Evolutionary conservation across 2,113 vertebrate genomes (phyloP).

Genomic region (Donacobius atricapilla): DNA sequence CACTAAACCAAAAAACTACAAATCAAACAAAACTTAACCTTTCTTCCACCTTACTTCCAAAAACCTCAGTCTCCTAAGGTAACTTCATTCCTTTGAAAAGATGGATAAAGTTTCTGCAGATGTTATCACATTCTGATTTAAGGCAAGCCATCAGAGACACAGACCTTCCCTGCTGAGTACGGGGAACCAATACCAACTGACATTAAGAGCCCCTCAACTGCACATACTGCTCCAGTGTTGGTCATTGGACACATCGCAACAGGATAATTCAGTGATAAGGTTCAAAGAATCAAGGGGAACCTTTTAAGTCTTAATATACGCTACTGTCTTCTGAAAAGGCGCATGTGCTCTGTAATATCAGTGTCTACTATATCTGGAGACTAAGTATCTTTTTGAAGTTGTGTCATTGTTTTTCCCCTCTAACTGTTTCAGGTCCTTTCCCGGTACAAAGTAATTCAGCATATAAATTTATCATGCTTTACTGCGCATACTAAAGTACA

Average conservation of each 20-base stretch:
- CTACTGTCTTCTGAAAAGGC: neutral
- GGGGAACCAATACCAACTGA: rapidly evolving
- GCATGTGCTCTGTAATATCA: rapidly evolving
- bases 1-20: neutral
- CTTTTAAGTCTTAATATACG: neutral
- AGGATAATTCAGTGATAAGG: neutral
- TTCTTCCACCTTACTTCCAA: neutral
- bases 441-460: neutral
- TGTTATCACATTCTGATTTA: neutral
- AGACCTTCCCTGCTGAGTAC: neutral
- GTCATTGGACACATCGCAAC: rapidly evolving
- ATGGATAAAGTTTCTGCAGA: neutral
- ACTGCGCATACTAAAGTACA: neutral
- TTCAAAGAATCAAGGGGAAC: neutral
- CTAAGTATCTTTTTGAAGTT: neutral
- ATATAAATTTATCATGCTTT: neutral
- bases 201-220: neutral
- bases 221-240: neutral
- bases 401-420: neutral
- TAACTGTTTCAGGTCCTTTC: neutral
- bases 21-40: neutral
- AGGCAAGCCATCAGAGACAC: neutral
- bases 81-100: neutral
- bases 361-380: neutral
- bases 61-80: neutral